Conservation (phyloP, 2,113 vertebrate species). For the Silurus meridionalis region DNA sequence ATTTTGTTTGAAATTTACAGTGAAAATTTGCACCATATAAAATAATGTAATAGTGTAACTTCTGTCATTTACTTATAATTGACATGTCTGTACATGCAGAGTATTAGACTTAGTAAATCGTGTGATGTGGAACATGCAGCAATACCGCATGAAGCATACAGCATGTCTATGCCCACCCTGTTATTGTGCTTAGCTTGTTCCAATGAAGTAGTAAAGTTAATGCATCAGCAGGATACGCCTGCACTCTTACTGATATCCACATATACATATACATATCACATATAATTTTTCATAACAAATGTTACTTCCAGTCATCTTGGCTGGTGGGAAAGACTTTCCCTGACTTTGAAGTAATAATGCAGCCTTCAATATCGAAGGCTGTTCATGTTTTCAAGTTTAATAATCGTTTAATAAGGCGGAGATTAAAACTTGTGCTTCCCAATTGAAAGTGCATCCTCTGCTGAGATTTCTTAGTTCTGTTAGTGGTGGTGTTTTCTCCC, state of each 20-base stretch:
- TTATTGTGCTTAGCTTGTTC: constrained; percentile 85
- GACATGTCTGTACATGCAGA: background rate
- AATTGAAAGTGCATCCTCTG: too few relatives aligned
- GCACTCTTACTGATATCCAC: constrained; percentile 74
- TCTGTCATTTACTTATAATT: too few relatives aligned
- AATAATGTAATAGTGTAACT: too few relatives aligned
- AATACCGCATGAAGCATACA: background rate
- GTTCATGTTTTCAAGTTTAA: too few relatives aligned
- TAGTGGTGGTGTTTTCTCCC: too few relatives aligned
- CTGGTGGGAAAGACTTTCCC: constrained; percentile 86
- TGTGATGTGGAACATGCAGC: background rate
- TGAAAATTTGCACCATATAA: too few relatives aligned
- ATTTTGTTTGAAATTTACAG: too few relatives aligned
- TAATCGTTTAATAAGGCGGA: too few relatives aligned
- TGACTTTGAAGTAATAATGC: constrained; percentile 87
- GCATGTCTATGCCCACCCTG: constrained; percentile 51
- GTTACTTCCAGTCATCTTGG: constrained; percentile 86
- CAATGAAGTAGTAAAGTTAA: constrained; percentile 77
- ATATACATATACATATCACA: constrained; percentile 57
- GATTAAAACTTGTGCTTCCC: too few relatives aligned
- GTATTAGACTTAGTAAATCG: background rate
- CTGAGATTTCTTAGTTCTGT: too few relatives aligned
- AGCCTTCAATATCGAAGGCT: constrained; percentile 81
- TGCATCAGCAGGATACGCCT: constrained; percentile 80
- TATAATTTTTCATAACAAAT: background rate